Evolutionary conservation across 2,797 vertebrate species (phyloP).

Genomic region (Knipowitschia caucasica): DNA sequence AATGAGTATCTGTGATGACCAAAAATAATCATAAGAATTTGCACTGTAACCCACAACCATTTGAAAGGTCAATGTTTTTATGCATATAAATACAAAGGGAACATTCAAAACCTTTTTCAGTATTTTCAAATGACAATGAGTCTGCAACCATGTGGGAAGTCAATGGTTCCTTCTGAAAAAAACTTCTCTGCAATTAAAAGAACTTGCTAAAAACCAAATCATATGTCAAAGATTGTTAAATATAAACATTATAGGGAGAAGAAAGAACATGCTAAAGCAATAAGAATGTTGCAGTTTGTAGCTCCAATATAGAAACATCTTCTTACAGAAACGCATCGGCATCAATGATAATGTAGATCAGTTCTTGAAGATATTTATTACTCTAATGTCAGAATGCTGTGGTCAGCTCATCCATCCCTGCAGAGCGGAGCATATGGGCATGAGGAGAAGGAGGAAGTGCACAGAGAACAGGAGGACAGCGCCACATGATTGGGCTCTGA

Average conservation of each 20-base stretch:
- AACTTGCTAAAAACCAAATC: not conserved
- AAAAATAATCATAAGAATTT: not conserved
- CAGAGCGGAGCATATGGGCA: constrained; percentile 57
- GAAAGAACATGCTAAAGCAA: not conserved
- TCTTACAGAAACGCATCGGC: constrained; percentile 62
- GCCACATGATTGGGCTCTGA: constrained; percentile 41
- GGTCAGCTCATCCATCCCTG: constrained; percentile 41
- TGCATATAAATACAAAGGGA: not conserved
- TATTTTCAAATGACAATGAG: constrained; percentile 1
- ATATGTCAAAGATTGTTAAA: not conserved
- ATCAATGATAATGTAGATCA: too few species aligned
- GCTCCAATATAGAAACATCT: constrained; percentile 71
- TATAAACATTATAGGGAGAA: not conserved
- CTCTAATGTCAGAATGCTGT: constrained; percentile 29
- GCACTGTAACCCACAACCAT: not conserved
- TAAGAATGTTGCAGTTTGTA: too few species aligned
- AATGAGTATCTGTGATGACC: too few species aligned
- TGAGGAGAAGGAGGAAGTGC: constrained; percentile 41
- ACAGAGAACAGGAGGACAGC: constrained; percentile 48
- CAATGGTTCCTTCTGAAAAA: not conserved
- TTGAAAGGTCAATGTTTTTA: not conserved
- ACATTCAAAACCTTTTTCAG: constrained; percentile 1
- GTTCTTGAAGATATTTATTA: constrained; percentile 29
- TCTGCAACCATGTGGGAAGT: not conserved
- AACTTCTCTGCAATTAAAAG: constrained; percentile 6